Conservation (phyloP, 2,888 invertebrate species). For the Vesta saturnalis region DNA sequence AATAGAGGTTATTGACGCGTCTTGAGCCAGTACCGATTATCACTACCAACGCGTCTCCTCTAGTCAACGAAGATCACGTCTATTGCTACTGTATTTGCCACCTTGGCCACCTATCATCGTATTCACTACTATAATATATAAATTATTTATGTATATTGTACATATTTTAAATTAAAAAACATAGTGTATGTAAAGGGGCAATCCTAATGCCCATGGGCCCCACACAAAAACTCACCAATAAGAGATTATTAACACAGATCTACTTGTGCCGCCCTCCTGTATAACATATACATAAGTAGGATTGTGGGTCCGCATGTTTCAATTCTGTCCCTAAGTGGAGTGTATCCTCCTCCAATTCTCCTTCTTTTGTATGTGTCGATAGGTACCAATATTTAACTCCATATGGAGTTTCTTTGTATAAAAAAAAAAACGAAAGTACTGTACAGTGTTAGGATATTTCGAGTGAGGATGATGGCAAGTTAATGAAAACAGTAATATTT, state of each 20-base stretch:
- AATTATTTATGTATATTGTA: slow-evolving; percentile 59
- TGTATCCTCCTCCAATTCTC: slow-evolving; percentile 21
- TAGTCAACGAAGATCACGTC: slow-evolving; percentile 46
- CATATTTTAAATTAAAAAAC: slow-evolving; percentile 57
- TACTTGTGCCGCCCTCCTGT: slow-evolving; percentile 27
- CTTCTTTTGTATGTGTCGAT: slow-evolving; percentile 29
- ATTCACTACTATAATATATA: slow-evolving; percentile 45
- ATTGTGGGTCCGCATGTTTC: slow-evolving; percentile 24
- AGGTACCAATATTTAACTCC: slow-evolving; percentile 46
- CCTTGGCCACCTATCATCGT: slow-evolving; percentile 42
- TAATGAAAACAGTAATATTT: slow-evolving; percentile 53
- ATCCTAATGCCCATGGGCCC: slow-evolving; percentile 52
- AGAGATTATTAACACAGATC: slow-evolving; percentile 30
- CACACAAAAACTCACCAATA: slow-evolving; percentile 41
- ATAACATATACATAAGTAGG: slow-evolving; percentile 26
- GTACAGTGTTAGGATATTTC: slow-evolving; percentile 55
- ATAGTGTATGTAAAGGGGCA: slow-evolving; percentile 43
- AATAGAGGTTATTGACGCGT: slow-evolving; percentile 51
- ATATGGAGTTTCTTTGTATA: slow-evolving; percentile 42
- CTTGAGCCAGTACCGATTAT: slow-evolving; percentile 50
- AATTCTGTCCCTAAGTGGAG: slow-evolving; percentile 27
- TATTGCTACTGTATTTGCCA: slow-evolving; percentile 38
- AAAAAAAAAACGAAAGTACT: slow-evolving; percentile 50
- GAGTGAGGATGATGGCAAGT: slow-evolving; percentile 48
- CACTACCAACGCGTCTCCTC: slow-evolving; percentile 36